phyloP scores from a whole-genome alignment of 2,797 vertebrate species.

The Kryptopterus vitreolus region DNA sequence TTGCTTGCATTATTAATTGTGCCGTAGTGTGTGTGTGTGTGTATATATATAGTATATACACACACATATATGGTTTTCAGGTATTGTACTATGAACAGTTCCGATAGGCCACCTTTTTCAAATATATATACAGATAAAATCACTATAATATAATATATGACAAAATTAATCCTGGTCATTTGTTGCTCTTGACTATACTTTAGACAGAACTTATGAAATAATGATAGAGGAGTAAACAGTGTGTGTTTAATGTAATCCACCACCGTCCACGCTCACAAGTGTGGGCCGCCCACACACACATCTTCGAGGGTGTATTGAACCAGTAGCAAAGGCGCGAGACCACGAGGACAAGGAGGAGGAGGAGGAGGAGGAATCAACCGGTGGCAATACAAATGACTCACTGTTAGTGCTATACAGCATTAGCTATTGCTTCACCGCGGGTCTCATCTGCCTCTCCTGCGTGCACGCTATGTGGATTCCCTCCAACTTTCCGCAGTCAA shows the following conservation, averaged over 20 bases:
- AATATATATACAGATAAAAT: neutral
- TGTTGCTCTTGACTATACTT: neutral
- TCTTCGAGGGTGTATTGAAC: slow-evolving; percentile 14
- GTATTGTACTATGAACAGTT: neutral
- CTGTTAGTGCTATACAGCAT: slow-evolving; percentile 17
- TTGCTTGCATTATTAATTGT: neutral
- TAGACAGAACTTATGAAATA: neutral
- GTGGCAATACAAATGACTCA: slow-evolving; percentile 27
- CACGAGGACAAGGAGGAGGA: slow-evolving; percentile 11
- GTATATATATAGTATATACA: no score
- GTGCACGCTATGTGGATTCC: neutral
- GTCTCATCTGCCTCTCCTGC: slow-evolving; percentile 20
- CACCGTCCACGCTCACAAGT: neutral
- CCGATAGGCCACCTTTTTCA: neutral
- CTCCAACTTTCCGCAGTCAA: slow-evolving; percentile 4
- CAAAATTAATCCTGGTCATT: neutral
- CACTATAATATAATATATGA: neutral
- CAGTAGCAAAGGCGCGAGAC: slow-evolving; percentile 9
- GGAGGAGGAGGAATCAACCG: slow-evolving; percentile 14
- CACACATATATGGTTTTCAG: neutral
- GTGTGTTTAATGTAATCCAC: slow-evolving; percentile 16
- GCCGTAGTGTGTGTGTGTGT: no score
- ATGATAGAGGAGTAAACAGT: neutral
- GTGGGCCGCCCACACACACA: slow-evolving; percentile 6
- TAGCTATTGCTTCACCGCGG: slow-evolving; percentile 22